Evolutionary conservation across 92 coral and sea anemone genomes (phyloP), one percentile per base, ranked within the genome.

Genomic region (Parazoanthus darwini): DNA sequence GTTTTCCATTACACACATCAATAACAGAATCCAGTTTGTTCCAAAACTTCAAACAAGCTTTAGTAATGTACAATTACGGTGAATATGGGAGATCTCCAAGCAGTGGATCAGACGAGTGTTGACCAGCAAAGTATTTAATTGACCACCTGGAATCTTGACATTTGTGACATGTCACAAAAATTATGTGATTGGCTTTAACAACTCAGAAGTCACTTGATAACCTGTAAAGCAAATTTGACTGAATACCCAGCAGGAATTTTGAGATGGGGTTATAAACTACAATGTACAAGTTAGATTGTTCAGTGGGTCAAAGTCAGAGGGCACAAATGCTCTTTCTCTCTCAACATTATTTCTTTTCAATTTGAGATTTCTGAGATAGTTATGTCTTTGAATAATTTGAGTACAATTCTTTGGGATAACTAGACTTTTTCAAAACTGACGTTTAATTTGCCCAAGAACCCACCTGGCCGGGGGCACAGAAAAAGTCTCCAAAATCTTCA

Each of bases 61-160:
- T 65, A 51, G 8, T 63, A 6, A 79, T 50, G n/a, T 59, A 48
- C 58, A 54, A 20, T 1, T 38, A 77, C 3, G 7, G 54, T 13
- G 56, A 39, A 26, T 67, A 18, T 54, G 23, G 80, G 8, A 29
- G 66, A 79, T 25, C 4, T 58, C 6, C 56, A 70, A 44, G 77
- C 42, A 44, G 78, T 68, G 3, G 43, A 71, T 48, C 18, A 25
- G 25, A 44, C 67, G 71, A 84, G 39, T 33, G 68, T 1, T 37
- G 54, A 15, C 75, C 48, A 35, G 74, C 29, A 18, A 71, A 84
- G 78, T 73, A 44, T 26, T 43, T 26, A n/a, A 74, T 84, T 20
- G 33, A 48, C 78, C 87, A 84, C 87, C 79, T 68, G 79, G 78
- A 44, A 26, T 48, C 78, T 71, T 84, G 87, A 84, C 77, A 82